Percentiles rank a stretch among this genome's conserved stretches.
Evolutionary conservation across 2,888 invertebrate genomes (phyloP).

Genomic region (Cryptus viduatorius): DNA sequence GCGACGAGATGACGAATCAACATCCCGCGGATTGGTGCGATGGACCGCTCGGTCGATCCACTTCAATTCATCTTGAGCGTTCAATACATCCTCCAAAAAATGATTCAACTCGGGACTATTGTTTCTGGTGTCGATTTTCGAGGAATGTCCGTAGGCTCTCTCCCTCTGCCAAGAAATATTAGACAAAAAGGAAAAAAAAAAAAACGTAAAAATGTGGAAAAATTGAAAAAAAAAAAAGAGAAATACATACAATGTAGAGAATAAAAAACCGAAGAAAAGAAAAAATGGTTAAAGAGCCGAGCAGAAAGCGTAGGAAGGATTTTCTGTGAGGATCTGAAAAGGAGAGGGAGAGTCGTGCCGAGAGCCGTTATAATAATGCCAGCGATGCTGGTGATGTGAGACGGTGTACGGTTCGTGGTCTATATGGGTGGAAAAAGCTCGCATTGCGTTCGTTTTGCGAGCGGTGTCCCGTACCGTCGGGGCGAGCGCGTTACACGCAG

Average conservation of each 20-base stretch:
- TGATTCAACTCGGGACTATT: constrained; percentile 73
- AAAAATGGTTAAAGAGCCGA: neutral
- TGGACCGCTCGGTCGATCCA: constrained; percentile 78
- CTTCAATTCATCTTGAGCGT: constrained; percentile 76
- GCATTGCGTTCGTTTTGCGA: constrained; percentile 54
- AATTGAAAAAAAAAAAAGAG: neutral
- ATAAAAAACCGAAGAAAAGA: neutral
- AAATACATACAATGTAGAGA: neutral
- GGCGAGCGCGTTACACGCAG: constrained; percentile 49
- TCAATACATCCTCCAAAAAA: constrained; percentile 77
- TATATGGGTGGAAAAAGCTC: constrained; percentile 28
- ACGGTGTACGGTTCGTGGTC: constrained; percentile 16
- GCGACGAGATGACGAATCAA: neutral
- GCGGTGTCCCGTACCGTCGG: constrained; percentile 27
- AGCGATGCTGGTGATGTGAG: constrained; percentile 35
- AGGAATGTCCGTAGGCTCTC: constrained; percentile 11
- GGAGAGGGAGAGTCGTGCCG: constrained; percentile 1
- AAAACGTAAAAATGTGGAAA: neutral
- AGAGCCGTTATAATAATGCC: constrained; percentile 32
- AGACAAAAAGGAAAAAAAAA: constrained; percentile 16
- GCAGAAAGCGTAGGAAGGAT: constrained; percentile 15
- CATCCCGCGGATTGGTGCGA: constrained; percentile 11
- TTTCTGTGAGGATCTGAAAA: neutral
- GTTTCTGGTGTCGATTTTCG: constrained; percentile 48
- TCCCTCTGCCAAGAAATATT: constrained; percentile 33